Evolutionary conservation across 2,113 vertebrate species (phyloP).

Genomic region (Rhabdornis inornatus): DNA sequence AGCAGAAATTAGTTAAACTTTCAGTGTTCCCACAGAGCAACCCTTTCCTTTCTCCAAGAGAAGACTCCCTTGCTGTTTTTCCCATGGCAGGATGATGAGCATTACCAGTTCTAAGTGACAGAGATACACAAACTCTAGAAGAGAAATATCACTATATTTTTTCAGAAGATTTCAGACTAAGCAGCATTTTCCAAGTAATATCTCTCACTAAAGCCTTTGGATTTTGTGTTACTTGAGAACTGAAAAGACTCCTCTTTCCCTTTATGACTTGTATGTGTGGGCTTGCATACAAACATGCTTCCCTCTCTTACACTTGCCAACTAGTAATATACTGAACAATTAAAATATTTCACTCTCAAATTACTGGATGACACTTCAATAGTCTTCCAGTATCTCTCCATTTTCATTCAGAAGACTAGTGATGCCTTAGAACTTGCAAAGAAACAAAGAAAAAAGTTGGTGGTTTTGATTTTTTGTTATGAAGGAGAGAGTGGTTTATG

Average conservation of each 20-base stretch:
- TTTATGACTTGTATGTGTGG: not conserved
- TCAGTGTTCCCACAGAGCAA: not conserved
- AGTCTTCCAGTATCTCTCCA: not conserved
- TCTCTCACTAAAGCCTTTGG: not conserved
- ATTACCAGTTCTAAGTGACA: not conserved
- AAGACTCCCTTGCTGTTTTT: not conserved
- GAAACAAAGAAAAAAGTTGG: not conserved
- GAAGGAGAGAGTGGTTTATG: not conserved
- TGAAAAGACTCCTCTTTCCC: not conserved
- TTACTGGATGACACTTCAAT: not conserved
- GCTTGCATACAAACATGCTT: rapidly evolving
- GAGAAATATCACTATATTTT: not conserved
- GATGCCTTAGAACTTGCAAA: not conserved
- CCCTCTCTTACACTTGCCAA: not conserved
- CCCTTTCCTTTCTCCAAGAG: not conserved
- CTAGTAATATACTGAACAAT: not conserved
- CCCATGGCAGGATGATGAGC: not conserved
- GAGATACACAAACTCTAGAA: not conserved
- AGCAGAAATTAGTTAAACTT: constrained; percentile 31
- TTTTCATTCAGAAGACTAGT: not conserved
- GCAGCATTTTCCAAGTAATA: not conserved
- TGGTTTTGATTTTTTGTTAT: not conserved
- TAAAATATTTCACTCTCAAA: constrained; percentile 1
- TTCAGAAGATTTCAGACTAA: not conserved
- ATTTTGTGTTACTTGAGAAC: not conserved